Evolutionary conservation across 2,888 invertebrate species (phyloP), one percentile per base, ranked within the genome.

Genomic region (Gari tellinella): DNA sequence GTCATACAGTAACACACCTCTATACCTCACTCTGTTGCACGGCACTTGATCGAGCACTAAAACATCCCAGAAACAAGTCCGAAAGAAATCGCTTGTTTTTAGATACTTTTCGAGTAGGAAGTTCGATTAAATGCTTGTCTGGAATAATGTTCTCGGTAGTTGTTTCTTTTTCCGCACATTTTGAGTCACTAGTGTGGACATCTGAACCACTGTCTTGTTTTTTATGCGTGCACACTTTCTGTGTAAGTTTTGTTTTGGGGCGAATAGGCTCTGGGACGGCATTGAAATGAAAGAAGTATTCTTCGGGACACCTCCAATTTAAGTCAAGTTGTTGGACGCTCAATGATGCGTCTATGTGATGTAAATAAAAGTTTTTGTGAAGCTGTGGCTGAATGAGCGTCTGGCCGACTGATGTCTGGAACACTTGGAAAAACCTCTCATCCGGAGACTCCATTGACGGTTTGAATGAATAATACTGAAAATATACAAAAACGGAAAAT

Each of bases 281-380:
- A 19, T 62, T 72, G 40, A 79, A 69, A 26, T 75, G 65, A 55
- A 79, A 79, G 55, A 72, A 79, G 46, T 72, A 79, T 43, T 79
- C 75, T 26, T 79, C 79, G 19, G 79, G 79, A 25, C 74, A 74
- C 17, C 79, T 21, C 66, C 68, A 75, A 51, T 79, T 79, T 5
- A 79, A 38, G 48, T 79, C 69, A 4, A 79, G 55, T 48, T 65
- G 62, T 31, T 75, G 65, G 12, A 79, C 68, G 40, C 64, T 67
- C 49, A 79, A 64, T 1, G 41, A 25, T 19, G 58, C 26, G 53
- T 79, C 79, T n/a, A 79, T 53, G 46, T 79, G 79, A 60, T 79
- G 75, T 14, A 79, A 48, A 46, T 79, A 79, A 45, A 56, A 43
- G 49, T 72, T 72, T 41, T 79, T 79, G 63, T 66, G 75, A 10